Percentiles rank a stretch among this genome's conserved stretches.
phyloP scores from a whole-genome alignment of 2,113 vertebrate species.

The Peromyscus californicus region DNA sequence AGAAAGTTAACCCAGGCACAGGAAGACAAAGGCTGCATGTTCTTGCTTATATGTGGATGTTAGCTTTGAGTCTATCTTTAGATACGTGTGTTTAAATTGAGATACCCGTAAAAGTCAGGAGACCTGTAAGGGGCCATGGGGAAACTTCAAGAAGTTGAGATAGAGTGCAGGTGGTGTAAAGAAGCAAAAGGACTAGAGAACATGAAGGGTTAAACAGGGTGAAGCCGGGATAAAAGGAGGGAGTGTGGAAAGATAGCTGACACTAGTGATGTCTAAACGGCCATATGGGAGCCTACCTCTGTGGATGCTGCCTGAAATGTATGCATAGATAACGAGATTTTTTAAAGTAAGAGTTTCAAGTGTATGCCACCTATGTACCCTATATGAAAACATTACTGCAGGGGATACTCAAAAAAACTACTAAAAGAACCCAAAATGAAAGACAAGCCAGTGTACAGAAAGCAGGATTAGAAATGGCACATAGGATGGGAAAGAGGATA shows the following conservation, averaged over 20 bases:
- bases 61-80: background rate
- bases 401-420: background rate
- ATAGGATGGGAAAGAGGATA: background rate
- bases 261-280: background rate
- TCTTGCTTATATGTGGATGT: background rate
- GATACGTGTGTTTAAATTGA: background rate
- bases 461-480: background rate
- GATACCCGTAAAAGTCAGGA: background rate
- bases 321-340: background rate
- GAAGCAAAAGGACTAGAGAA: background rate
- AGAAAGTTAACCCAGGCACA: background rate
- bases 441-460: background rate
- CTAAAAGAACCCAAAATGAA: background rate
- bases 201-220: background rate
- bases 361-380: background rate
- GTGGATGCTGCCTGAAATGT: background rate
- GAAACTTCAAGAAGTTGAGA: background rate
- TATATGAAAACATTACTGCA: background rate
- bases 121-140: background rate
- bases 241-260: background rate
- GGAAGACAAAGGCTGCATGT: background rate
- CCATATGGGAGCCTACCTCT: background rate
- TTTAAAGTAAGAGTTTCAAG: background rate
- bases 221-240: background rate
- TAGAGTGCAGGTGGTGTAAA: background rate